Conservation (phyloP, 2,888 invertebrate species). For the Piscicola geometra region DNA sequence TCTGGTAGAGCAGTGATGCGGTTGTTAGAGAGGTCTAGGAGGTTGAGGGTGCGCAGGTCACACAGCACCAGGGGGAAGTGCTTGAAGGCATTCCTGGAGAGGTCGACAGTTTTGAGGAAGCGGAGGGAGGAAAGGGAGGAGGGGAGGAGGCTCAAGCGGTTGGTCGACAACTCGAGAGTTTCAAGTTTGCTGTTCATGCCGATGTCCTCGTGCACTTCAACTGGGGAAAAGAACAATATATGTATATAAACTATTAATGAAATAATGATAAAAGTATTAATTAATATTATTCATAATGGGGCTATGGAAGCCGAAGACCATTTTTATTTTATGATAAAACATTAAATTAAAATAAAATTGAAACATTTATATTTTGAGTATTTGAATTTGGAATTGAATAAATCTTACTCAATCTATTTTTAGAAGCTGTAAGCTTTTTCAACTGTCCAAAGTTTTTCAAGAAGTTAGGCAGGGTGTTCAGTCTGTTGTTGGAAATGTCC, state of each 20-base stretch:
- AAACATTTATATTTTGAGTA: no score
- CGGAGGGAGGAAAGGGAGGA: constrained; percentile 53
- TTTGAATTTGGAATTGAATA: no score
- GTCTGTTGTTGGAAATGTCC: constrained; percentile 86
- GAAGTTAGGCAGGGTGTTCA: constrained; percentile 61
- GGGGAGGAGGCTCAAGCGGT: constrained; percentile 57
- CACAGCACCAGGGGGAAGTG: constrained; percentile 76
- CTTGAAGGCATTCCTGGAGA: constrained; percentile 61
- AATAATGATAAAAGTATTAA: no score
- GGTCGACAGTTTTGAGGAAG: constrained; percentile 55
- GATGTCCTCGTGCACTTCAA: constrained; percentile 60
- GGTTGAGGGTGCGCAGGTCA: constrained; percentile 75
- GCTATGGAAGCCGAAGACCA: no score
- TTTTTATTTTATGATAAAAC: no score
- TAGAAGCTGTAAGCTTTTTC: constrained; percentile 59
- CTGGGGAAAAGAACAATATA: no score
- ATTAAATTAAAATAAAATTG: no score
- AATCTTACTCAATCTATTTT: constrained; percentile 58
- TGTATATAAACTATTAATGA: no score
- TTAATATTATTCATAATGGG: no score
- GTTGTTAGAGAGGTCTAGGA: constrained; percentile 82
- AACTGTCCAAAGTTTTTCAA: constrained; percentile 59
- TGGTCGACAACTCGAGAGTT: constrained; percentile 56
- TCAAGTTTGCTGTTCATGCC: constrained; percentile 59
- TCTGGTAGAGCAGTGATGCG: constrained; percentile 73